Conservation (phyloP, 2,888 invertebrate species). For the Fissipunctia ypsillon region DNA sequence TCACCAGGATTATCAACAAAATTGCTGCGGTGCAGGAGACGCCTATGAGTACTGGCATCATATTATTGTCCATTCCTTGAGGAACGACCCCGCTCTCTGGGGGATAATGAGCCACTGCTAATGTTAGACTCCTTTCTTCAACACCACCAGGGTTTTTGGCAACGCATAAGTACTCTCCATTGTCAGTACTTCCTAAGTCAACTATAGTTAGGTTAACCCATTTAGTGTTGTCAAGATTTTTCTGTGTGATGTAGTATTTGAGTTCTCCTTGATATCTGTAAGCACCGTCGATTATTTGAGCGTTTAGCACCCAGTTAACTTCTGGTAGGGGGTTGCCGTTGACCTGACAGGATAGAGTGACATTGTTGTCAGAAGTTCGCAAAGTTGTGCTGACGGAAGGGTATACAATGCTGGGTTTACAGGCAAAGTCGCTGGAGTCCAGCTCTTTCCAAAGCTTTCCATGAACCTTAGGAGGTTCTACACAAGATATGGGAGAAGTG, state of each 20-base stretch:
- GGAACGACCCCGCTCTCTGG: slow-evolving; percentile 84
- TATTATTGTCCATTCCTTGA: slow-evolving; percentile 89
- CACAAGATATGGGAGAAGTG: slow-evolving; percentile 93
- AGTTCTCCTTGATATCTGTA: slow-evolving; percentile 87
- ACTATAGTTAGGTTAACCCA: slow-evolving; percentile 94
- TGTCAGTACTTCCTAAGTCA: slow-evolving; percentile 91
- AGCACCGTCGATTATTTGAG: slow-evolving; percentile 90
- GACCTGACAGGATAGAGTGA: slow-evolving; percentile 94
- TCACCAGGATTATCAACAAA: slow-evolving; percentile 86
- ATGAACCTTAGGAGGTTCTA: slow-evolving; percentile 92
- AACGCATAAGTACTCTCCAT: slow-evolving; percentile 94
- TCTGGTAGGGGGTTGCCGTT: slow-evolving; percentile 94
- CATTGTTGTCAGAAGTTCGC: slow-evolving; percentile 92
- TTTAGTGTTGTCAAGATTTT: slow-evolving; percentile 82
- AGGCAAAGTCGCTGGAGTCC: slow-evolving; percentile 94
- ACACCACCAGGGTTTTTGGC: slow-evolving; percentile 96
- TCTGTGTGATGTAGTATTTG: slow-evolving; percentile 85
- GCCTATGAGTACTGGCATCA: slow-evolving; percentile 90
- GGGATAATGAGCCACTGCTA: slow-evolving; percentile 87
- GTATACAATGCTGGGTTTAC: slow-evolving; percentile 94
- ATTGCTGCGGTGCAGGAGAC: slow-evolving; percentile 87
- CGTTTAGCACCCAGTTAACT: slow-evolving; percentile 93
- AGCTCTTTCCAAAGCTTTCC: slow-evolving; percentile 94
- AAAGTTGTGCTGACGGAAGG: slow-evolving; percentile 91
- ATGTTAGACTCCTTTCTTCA: slow-evolving; percentile 93